phyloP scores from a whole-genome alignment of 2,797 vertebrate genomes.

The Siniperca scherzeri region DNA sequence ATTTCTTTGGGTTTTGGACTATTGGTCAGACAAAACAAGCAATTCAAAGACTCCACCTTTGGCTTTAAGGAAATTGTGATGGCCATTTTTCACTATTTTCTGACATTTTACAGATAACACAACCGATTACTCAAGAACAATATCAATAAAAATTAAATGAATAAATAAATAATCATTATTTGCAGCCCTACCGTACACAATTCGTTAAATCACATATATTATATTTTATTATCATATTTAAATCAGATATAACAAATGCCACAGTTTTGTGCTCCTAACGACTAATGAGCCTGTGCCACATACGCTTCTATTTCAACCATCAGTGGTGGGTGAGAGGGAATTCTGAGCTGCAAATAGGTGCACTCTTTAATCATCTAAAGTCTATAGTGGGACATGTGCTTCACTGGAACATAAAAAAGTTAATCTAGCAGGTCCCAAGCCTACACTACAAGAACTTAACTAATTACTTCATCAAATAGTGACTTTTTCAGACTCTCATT shows the following conservation, averaged over 20 bases:
- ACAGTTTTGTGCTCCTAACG: conserved; percentile 9
- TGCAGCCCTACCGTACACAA: not conserved
- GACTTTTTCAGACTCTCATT: conserved; percentile 33
- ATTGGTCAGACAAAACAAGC: not conserved
- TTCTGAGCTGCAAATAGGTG: conserved; percentile 55
- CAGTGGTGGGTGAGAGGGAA: conserved; percentile 28
- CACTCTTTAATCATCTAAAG: conserved; percentile 67
- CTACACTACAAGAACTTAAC: conserved; percentile 24
- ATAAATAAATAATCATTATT: not conserved
- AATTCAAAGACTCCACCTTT: not conserved
- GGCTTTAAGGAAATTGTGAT: not conserved
- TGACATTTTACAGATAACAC: not conserved
- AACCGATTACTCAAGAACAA: not conserved
- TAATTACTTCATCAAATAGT: conserved; percentile 49
- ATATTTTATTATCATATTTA: too few species aligned
- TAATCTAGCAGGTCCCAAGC: conserved; percentile 52
- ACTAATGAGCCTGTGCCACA: conserved; percentile 40
- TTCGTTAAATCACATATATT: not conserved
- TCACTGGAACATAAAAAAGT: conserved; percentile 48
- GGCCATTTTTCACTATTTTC: not conserved
- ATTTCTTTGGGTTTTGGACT: conserved; percentile 1
- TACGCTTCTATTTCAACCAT: conserved; percentile 46
- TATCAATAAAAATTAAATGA: not conserved
- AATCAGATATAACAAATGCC: not conserved
- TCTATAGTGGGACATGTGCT: conserved; percentile 54